Base-by-base conservation (phyloP, 2,797 vertebrate genomes). In the Anguilla obscura region DNA sequence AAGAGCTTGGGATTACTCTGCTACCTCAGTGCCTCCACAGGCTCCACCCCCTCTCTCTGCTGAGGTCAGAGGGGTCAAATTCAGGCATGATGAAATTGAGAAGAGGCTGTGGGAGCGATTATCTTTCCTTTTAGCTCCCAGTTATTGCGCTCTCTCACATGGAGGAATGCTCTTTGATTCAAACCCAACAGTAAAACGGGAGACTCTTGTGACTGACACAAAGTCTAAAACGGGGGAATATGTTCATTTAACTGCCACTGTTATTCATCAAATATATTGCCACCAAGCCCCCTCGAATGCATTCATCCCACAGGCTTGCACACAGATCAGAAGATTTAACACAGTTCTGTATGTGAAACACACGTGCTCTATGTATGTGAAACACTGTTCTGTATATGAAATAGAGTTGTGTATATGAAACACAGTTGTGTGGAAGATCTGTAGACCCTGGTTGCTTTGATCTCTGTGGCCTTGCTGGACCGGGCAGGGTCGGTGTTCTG, bases 401-500 rank as follows among this genome's bases (percentile, higher is more conserved):
- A 27, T 10, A 27, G 3, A 58, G 14, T 58, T 83, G 2, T 36
- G 12, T 54, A 30, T 21, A 3, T n/a, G 9, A 84, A 36, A 8
- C 33, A 14, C 40, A 79, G 10, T 3, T 79, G 3, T 79, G 33
- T 40, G 74, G 33, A 40, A 40, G 74, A 50, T 82, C 40, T 48
- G 24, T 82, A 50, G 79, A n/a, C 79, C 79, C 40, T 48, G 66
- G 52, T 48, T 45, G 24, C 66, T 88, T 88, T 88, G 83, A 88
- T 88, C 60, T n/a, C 45, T 50, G 8, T 27, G 69, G 74, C 71
- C 87, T 85, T 40, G 30, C 33, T 7, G 40, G 91, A 50, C n/a
- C 86, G 83, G 88, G 84, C 90, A 87, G 88, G 90, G 89, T 88
- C 80, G 85, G 58, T 54, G 40, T 36, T 14, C 45, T 7, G 63